phyloP scores from a whole-genome alignment of 2,113 vertebrate species.

The Regulus satrapa region DNA sequence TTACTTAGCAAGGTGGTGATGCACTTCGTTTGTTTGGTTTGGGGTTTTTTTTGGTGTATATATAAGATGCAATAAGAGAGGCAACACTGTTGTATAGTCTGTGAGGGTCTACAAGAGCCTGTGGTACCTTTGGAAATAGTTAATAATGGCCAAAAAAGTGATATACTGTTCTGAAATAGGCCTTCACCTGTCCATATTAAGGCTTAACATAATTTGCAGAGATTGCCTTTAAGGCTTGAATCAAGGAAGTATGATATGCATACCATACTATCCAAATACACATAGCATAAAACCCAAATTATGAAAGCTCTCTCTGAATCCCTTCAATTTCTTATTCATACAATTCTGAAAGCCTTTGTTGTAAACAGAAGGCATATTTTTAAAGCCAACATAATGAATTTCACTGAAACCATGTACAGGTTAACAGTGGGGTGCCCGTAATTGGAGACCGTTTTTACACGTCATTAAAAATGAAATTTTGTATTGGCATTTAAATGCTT shows the following conservation, averaged over 20 bases:
- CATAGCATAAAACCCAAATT: no score
- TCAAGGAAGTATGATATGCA: background rate
- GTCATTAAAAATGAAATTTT: background rate
- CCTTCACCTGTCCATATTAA: background rate
- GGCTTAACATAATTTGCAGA: background rate
- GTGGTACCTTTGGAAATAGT: background rate
- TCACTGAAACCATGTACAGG: background rate
- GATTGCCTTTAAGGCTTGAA: background rate
- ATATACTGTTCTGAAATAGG: background rate
- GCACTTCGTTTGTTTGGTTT: background rate
- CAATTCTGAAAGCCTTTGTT: background rate
- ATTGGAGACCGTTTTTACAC: background rate
- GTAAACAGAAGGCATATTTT: background rate
- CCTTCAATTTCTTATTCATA: background rate
- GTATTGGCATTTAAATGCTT: background rate
- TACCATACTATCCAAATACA: background rate
- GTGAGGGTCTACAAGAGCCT: background rate
- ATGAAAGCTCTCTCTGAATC: background rate
- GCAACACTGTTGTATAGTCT: background rate
- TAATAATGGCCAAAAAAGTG: background rate
- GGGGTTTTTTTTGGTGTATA: accelerated
- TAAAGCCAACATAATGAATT: background rate
- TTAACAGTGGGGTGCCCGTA: background rate
- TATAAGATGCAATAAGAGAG: background rate
- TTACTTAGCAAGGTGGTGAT: background rate